Base-by-base conservation (phyloP, 2,888 invertebrate genomes). In the Heliconius erato region DNA sequence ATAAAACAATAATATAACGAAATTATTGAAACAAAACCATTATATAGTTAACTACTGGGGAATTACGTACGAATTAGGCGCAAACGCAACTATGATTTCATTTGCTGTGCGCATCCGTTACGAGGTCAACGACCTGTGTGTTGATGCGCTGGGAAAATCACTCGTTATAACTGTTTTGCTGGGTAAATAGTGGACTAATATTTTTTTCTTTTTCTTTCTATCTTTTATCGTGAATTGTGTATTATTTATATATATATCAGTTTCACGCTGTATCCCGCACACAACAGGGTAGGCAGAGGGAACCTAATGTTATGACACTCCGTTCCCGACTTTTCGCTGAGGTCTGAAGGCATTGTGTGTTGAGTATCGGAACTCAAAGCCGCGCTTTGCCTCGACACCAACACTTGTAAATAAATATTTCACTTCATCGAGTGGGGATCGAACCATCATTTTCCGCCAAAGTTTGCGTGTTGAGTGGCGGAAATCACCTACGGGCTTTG, bases 121-220 rank as follows among this genome's bases (percentile, higher is more conserved):
- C 68, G 78, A 74, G 84, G 74, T 80, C 79, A 71, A 65, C 80
- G 82, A 84, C 90, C 90, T 91, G 90, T 85, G 88, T 84, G 89
- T 89, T 84, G 88, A 87, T 88, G 86, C 88, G 89, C 86, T 91
- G 89, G 89, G 91, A 91, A 91, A 91, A 90, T 90, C 84, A 86
- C 88, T 89, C 76, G 80, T 80, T 83, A 78, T 79, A 82, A 76
- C 82, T 74, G 79, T 67, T 19, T 32, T 32, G 1, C 40, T 32
- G 28, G 14, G 44, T 78, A 72, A 72, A 72, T 71, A 26, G 44
- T 49, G 26, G 49, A 68, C 23, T 28, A 71, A 63, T 77, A 77
- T 11, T 28, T 63, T 63, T 69, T 77, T 59, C 54, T 76, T 67
- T 81, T 81, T 63, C 40, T 40, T 19, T 59, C 19, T 76, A 12